Evolutionary conservation across 1,140 invertebrate genomes (phyloP).

Genomic region (Sinella curviseta): DNA sequence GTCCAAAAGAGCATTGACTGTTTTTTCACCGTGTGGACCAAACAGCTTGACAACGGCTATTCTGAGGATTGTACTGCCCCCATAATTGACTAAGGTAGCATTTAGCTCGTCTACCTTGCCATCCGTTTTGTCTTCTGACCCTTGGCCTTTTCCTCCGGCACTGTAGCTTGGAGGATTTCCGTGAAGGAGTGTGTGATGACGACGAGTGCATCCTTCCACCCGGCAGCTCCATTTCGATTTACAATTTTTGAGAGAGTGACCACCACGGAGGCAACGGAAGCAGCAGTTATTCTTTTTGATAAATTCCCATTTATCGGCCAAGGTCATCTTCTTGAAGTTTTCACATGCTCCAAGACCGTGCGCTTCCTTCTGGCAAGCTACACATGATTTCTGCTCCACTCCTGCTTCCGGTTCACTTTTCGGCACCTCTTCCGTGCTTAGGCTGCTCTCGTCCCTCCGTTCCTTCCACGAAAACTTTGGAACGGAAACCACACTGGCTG

Average conservation of each 20-base stretch:
- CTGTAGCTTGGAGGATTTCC: too few species aligned
- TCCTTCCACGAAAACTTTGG: not conserved
- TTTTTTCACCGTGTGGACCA: not conserved
- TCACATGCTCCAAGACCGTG: not conserved
- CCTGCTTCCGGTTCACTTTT: not conserved
- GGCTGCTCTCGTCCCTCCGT: not conserved
- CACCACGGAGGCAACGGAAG: not conserved
- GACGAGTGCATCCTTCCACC: not conserved
- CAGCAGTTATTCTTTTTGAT: not conserved
- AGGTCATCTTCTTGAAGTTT: not conserved
- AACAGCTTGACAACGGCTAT: not conserved
- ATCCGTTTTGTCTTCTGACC: not conserved
- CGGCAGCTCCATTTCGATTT: not conserved
- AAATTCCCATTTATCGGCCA: not conserved
- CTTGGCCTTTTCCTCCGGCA: not conserved
- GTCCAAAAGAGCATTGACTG: not conserved
- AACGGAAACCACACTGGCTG: not conserved
- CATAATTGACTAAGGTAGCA: not conserved
- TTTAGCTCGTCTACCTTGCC: not conserved
- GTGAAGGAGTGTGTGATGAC: not conserved
- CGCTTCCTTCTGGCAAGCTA: not conserved
- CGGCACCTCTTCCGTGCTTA: not conserved
- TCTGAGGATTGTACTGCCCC: not conserved
- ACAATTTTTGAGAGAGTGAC: not conserved
- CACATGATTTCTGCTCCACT: not conserved